Percentiles rank a stretch among this genome's conserved stretches.
Conservation (phyloP, 2,888 invertebrate species). For the Lumbricus terrestris region DNA sequence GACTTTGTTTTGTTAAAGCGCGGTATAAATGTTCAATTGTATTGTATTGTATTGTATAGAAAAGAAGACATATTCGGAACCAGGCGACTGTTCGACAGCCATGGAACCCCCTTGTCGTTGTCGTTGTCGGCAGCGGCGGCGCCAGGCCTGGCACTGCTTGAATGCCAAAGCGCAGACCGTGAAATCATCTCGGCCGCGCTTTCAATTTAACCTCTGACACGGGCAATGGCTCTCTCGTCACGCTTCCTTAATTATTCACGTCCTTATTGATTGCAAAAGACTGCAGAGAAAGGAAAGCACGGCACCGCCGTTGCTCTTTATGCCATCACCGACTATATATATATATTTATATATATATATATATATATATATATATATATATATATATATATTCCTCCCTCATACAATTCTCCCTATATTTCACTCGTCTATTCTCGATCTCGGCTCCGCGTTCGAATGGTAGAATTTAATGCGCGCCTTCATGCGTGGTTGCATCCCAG, state of each 20-base stretch:
- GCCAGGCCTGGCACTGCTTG: background rate
- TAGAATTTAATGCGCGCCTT: background rate
- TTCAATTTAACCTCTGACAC: background rate
- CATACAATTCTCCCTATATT: background rate
- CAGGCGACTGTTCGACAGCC: too few species aligned
- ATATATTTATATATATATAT: too few species aligned
- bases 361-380: too few species aligned
- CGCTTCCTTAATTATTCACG: background rate
- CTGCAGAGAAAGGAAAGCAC: background rate
- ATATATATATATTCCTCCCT: background rate
- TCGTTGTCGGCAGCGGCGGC: background rate
- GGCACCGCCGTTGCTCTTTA: background rate
- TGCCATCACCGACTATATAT: background rate
- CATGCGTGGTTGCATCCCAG: background rate
- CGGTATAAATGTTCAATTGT: too few species aligned
- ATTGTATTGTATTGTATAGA: too few species aligned
- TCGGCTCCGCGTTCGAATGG: background rate
- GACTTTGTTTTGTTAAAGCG: too few species aligned
- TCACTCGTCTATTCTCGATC: background rate
- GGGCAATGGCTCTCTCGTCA: background rate
- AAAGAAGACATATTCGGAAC: background rate
- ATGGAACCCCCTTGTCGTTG: too few species aligned
- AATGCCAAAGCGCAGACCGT: conserved; percentile 3
- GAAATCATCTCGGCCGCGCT: background rate
- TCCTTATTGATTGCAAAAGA: background rate